Percentiles rank a stretch among this genome's conserved stretches.
Evolutionary conservation across 1,140 invertebrate genomes (phyloP).

Genomic region (Drosophila insularis): DNA sequence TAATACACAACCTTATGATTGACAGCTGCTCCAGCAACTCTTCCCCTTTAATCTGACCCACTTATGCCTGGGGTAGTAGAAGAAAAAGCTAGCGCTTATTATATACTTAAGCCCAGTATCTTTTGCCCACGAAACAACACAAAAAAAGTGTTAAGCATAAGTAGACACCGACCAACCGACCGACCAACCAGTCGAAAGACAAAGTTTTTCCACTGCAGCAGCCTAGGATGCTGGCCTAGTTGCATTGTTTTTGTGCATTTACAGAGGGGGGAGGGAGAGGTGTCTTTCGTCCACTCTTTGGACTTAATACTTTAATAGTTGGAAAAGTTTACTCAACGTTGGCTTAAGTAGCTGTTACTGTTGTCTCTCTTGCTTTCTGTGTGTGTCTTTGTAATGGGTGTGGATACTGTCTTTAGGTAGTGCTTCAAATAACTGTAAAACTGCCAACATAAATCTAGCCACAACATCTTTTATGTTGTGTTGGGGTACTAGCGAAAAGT

Average conservation of each 20-base stretch:
- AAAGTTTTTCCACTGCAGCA: slow-evolving; percentile 56
- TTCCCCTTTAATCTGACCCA: slow-evolving; percentile 13
- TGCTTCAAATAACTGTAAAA: slow-evolving; percentile 80
- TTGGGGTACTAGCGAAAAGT: slow-evolving; percentile 53
- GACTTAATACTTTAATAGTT: slow-evolving; percentile 82
- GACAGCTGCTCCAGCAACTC: neutral
- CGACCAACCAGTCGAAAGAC: slow-evolving; percentile 12
- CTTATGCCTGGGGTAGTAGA: neutral
- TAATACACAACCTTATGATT: neutral
- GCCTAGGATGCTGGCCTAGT: slow-evolving; percentile 17
- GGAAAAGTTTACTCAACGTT: slow-evolving; percentile 67
- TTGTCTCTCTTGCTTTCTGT: slow-evolving; percentile 7
- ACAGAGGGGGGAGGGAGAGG: slow-evolving; percentile 17
- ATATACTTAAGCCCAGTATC: slow-evolving; percentile 57
- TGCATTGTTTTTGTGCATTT: slow-evolving; percentile 23
- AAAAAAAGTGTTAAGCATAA: slow-evolving; percentile 74
- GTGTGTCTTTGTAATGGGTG: slow-evolving; percentile 2
- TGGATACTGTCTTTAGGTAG: slow-evolving; percentile 39
- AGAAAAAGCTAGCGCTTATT: slow-evolving; percentile 38
- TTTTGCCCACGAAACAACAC: slow-evolving; percentile 48
- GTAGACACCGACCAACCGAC: slow-evolving; percentile 16
- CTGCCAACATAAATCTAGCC: slow-evolving; percentile 80
- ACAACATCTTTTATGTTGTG: slow-evolving; percentile 76
- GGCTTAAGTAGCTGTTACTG: slow-evolving; percentile 73
- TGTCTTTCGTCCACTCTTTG: slow-evolving; percentile 55